A percentile compares a stretch with the other conserved stretches of the same genome.
phyloP scores from a whole-genome alignment of 1,140 invertebrate species.

The Drosophila erecta region DNA sequence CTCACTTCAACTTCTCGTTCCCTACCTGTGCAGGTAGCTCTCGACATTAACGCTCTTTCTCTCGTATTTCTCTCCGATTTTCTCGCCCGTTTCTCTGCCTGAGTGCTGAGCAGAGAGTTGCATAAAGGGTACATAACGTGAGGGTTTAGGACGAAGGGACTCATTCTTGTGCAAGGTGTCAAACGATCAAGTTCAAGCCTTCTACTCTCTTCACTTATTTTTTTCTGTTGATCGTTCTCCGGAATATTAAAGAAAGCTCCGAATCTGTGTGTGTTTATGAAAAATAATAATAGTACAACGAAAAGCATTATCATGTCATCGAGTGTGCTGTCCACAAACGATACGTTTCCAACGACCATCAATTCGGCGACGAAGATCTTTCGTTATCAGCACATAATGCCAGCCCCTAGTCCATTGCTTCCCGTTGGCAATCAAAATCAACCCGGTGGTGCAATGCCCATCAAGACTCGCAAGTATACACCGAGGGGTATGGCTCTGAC shows the following conservation, averaged over 20 bases:
- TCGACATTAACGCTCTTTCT: background rate
- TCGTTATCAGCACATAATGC: slow-evolving; percentile 76
- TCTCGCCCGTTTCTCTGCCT: slow-evolving; percentile 38
- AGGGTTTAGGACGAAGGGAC: slow-evolving; percentile 82
- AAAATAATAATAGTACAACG: slow-evolving; percentile 2
- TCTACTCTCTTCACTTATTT: slow-evolving; percentile 18
- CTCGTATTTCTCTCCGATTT: slow-evolving; percentile 1
- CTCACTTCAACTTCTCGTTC: background rate
- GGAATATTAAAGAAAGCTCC: background rate
- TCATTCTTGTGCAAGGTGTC: slow-evolving; percentile 82
- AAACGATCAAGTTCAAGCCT: slow-evolving; percentile 71
- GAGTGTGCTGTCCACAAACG: slow-evolving; percentile 59
- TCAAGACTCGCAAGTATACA: slow-evolving; percentile 75
- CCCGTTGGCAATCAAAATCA: slow-evolving; percentile 7
- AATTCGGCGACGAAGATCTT: slow-evolving; percentile 61
- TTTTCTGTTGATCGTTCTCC: slow-evolving; percentile 20
- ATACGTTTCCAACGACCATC: slow-evolving; percentile 69
- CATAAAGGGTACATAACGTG: slow-evolving; percentile 72
- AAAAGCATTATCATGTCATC: slow-evolving; percentile 44
- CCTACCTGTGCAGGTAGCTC: slow-evolving; percentile 20
- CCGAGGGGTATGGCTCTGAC: slow-evolving; percentile 61
- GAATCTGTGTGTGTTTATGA: slow-evolving; percentile 25
- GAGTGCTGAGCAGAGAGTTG: slow-evolving; percentile 55
- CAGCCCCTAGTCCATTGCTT: slow-evolving; percentile 48
- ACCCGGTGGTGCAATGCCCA: slow-evolving; percentile 58